A percentile compares a stretch with the other conserved stretches of the same genome.
Evolutionary conservation across 2,888 invertebrate genomes (phyloP).

Genomic region (Tipula helvola): DNA sequence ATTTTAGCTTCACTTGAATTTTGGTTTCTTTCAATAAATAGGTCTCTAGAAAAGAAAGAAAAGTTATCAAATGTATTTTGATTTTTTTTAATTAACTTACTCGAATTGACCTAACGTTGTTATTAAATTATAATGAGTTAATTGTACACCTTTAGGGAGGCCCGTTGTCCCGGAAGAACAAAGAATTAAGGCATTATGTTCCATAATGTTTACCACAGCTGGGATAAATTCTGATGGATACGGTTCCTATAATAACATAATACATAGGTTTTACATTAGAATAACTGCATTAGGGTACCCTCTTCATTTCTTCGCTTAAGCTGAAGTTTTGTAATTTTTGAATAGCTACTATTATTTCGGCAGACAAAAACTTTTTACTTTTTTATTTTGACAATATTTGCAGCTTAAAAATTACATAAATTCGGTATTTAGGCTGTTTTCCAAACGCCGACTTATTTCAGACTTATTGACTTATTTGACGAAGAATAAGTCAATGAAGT

Average conservation of each 20-base stretch:
- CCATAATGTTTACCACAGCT: constrained; percentile 32
- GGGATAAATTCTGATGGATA: neutral
- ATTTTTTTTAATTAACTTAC: neutral
- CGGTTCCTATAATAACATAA: neutral
- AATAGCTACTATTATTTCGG: too few relatives aligned
- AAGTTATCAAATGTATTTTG: too few relatives aligned
- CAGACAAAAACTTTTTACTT: too few relatives aligned
- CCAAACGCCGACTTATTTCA: too few relatives aligned
- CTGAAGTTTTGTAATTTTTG: neutral
- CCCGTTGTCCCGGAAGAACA: constrained; percentile 76
- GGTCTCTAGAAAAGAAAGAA: neutral
- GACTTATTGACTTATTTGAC: too few relatives aligned
- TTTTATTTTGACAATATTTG: too few relatives aligned
- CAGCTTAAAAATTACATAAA: too few relatives aligned
- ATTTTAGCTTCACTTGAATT: constrained; percentile 27
- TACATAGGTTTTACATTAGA: too few relatives aligned
- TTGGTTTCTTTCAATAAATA: neutral
- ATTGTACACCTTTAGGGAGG: constrained; percentile 62
- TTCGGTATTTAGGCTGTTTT: too few relatives aligned
- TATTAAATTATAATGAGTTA: constrained; percentile 32
- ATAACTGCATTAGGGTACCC: too few relatives aligned
- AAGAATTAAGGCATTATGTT: constrained; percentile 51
- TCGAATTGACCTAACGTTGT: neutral
- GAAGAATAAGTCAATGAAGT: too few relatives aligned
- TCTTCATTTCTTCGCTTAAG: neutral